Base-by-base conservation (phyloP, 2,888 invertebrate species). In the Folsomia manolachei region DNA sequence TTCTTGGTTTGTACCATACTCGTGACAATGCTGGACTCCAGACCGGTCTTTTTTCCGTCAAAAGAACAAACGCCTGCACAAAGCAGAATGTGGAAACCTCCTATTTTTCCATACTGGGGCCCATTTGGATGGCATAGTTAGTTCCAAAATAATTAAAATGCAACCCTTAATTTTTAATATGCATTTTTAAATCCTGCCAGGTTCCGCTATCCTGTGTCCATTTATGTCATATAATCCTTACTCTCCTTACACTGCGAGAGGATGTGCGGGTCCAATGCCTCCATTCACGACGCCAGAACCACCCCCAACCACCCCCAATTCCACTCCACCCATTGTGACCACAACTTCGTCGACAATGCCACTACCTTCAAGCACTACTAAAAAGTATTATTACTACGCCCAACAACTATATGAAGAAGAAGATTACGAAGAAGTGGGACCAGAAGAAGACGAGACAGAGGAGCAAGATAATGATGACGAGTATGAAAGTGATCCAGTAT, bases 71-170 rank as follows among this genome's bases (percentile, higher is more conserved):
- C 39, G 4, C 21, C 2, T 27, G 1, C 2, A 23, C 52, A 27
- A 14, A 69, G 27, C 24, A 70, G 70, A 18, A 39, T 63, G 19
- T 52, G 60, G 53, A 21, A 71, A 39, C 7, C 39, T 14, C 39
- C 39, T 9, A 39, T 39, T 39, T 39, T 21, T n/a, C 60, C 60
- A 9, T 21, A 60, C n/a, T 60, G 60, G 60, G 60, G 60, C 9
- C 60, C 60, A 4, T 60, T 60, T n/a, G 60, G 60, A 4, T 60
- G 60, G 60, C n/a, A 60, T 7, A 21, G 39, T 39, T 39, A 39
- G 39, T 39, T n/a, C n/a, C 39, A 14, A 39, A 39, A 39, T 4
- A 4, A 4, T 39, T 39, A 39, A 39, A 39, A 39, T 9, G n/a
- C n/a, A n/a, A n/a, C n/a, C n/a, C n/a, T n/a, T n/a, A n/a, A n/a